These are phyloP conservation scores for Stegodyphus dumicola DNA, from an alignment of 1,140 invertebrate species.

Conservation along the genomic window DNA sequence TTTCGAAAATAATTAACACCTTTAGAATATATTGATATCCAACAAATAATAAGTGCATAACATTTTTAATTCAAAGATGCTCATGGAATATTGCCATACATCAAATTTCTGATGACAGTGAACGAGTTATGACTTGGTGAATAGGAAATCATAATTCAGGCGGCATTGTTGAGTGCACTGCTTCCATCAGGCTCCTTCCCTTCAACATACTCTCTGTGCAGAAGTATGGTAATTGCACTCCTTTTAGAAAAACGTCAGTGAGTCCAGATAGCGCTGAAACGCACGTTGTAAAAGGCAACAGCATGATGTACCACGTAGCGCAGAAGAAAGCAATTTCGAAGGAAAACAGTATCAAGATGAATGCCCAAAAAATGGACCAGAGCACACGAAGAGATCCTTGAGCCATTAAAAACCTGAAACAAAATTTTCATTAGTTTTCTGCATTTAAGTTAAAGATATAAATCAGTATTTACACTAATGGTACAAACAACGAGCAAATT, in stretches of 20 bases:
- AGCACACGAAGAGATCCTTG: not conserved
- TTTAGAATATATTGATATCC: no score
- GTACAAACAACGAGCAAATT: no score
- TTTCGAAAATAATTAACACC: no score
- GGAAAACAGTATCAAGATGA: not conserved
- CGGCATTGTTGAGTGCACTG: not conserved
- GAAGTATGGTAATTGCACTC: constrained; percentile 2
- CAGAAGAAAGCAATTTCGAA: constrained; percentile 1
- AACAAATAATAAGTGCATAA: no score
- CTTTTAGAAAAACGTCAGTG: not conserved
- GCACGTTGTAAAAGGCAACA: not conserved
- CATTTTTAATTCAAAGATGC: no score
- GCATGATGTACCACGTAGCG: constrained; percentile 1
- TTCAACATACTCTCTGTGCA: not conserved
- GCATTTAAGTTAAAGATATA: no score
- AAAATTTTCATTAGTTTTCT: no score
- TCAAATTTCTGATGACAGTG: no score
- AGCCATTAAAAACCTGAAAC: not conserved
- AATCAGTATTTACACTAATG: no score
- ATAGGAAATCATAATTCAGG: no score
- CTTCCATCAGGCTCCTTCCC: not conserved
- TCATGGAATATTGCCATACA: no score
- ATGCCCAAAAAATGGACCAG: not conserved
- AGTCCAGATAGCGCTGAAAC: not conserved
- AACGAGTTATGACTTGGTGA: no score